These are phyloP conservation scores for Hexactinellida sp. DNA, from an alignment of 37 sponge, comb jelly and placozoan genomes.

Conservation along the genomic window DNA sequence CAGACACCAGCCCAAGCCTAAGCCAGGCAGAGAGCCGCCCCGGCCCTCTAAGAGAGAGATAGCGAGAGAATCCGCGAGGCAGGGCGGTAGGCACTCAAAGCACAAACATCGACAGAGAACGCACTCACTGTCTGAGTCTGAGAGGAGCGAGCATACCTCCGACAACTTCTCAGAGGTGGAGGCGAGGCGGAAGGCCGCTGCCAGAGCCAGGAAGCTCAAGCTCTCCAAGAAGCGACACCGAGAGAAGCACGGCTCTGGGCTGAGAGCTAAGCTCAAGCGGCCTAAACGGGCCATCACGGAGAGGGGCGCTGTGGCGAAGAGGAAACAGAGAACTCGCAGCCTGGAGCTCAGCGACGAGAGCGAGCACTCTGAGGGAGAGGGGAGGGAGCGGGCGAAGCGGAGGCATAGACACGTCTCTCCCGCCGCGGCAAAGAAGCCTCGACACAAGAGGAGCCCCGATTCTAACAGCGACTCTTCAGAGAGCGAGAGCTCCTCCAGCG, in stretches of 20 bases:
- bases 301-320: background rate
- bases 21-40: background rate
- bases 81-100: background rate
- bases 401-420: background rate
- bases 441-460: background rate
- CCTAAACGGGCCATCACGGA: background rate
- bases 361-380: background rate
- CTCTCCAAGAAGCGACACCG: background rate
- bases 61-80: background rate
- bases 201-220: background rate
- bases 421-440: background rate
- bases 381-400: background rate
- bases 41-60: background rate
- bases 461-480: background rate
- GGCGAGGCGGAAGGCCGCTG: background rate
- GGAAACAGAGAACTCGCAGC: background rate
- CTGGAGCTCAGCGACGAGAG: background rate
- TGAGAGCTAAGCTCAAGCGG: background rate
- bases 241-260: background rate
- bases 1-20: background rate
- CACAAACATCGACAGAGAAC: background rate
- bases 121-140: background rate
- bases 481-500: background rate
- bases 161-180: conserved; percentile 1
- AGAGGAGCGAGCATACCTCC: background rate